Evolutionary conservation across 2,797 vertebrate genomes (phyloP), one percentile per base, ranked within the genome.

Genomic region (Halcyon leucocephala): DNA sequence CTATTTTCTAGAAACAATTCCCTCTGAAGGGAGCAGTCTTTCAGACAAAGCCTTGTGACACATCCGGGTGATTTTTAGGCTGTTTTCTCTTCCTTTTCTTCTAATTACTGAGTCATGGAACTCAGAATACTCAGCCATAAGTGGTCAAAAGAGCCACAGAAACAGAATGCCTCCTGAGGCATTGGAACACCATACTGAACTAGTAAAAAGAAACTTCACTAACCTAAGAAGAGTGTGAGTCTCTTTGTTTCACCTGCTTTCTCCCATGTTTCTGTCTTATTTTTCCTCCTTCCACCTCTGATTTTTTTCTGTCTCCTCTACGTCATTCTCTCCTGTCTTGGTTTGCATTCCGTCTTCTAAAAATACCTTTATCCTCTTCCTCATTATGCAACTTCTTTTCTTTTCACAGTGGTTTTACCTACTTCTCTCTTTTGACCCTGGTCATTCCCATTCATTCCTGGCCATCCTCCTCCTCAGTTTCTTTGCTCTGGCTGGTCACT

Each of bases 1-100:
- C 82, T 89, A 90, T 97, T 96, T 95, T 96, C 92, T 94, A 95
- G 86, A 94, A 96, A 95, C 93, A 96, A 95, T 94, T 92, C 89
- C 35, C 54, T 90, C 78, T 77, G 71, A 97, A 86, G 82, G 77
- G 73, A 95, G 48, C 60, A 93, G 60, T 70, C 46, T 42, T 94
- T 93, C 82, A 90, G 62, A 89, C 90, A 97, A 93, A 94, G 88
- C 37, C 52, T 95, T 90, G 60, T 93, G 94, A 95, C 78, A 95
- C 33, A 95, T 92, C 84, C 13, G 87, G 67, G 86, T 96, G 88
- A 94, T 70, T 96, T 91, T 90, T 28, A 92, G 52, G 78, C 78
- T 86, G 61, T 93, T 95, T 94, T 93, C 67, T 76, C 35, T 82
- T 82, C 83, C 94, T 94, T 96, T 95, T 91, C 78, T 85, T 82